Evolutionary conservation across 2,113 vertebrate species (phyloP).

Genomic region (Indri indri): DNA sequence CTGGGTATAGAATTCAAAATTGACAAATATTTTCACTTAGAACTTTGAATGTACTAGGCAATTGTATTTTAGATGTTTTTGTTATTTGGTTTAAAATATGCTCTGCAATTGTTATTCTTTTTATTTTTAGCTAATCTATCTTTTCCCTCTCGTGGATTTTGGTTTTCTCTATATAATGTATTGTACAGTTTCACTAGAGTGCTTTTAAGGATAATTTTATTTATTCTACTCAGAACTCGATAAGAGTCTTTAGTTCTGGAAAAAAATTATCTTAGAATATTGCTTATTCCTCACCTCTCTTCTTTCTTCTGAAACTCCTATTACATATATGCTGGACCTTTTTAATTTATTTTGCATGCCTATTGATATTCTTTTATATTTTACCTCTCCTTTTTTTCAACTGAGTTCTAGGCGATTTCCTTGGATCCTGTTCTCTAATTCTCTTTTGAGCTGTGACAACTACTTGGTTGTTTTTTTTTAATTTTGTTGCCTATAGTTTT

Average conservation of each 20-base stretch:
- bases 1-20: not conserved
- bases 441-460: not conserved
- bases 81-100: conserved; percentile 3
- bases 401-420: not conserved
- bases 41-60: not conserved
- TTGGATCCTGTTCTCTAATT: not conserved
- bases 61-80: not conserved
- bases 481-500: not conserved
- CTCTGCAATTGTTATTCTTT: not conserved
- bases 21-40: not conserved
- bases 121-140: not conserved
- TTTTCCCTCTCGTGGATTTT: not conserved
- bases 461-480: not conserved
- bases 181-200: not conserved
- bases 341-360: not conserved
- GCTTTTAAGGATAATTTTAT: not conserved
- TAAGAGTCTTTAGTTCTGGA: not conserved
- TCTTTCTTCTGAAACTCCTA: not conserved
- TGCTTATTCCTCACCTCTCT: not conserved
- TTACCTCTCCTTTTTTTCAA: not conserved
- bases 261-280: not conserved
- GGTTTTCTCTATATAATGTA: not conserved
- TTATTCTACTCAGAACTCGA: not conserved
- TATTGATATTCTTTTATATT: not conserved
- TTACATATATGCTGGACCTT: not conserved